Evolutionary conservation across 2,888 invertebrate genomes (phyloP).

Genomic region (Cybosia mesomella): DNA sequence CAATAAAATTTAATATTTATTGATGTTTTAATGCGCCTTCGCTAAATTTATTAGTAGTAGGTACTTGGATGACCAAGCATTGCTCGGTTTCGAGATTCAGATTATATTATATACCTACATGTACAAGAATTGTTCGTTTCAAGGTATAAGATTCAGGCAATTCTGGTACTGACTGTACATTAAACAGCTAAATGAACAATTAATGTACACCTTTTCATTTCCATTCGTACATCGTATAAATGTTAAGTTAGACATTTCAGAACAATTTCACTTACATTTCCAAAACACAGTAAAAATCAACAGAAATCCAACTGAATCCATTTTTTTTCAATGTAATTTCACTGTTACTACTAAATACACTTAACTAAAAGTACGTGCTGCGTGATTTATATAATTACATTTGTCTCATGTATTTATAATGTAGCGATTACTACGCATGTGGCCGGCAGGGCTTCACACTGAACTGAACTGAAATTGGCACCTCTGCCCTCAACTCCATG

Average conservation of each 20-base stretch:
- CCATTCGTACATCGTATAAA: neutral
- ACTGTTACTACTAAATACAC: conserved; percentile 50
- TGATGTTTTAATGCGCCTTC: neutral
- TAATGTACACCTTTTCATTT: neutral
- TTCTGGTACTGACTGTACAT: neutral
- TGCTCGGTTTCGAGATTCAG: too few relatives aligned
- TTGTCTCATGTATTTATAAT: conserved; percentile 56
- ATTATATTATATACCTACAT: too few relatives aligned
- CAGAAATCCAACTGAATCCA: conserved; percentile 70
- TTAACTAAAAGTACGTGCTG: conserved; percentile 43
- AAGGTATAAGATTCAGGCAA: too few relatives aligned
- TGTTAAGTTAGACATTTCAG: neutral
- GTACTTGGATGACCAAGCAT: too few relatives aligned
- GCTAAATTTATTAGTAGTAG: neutral
- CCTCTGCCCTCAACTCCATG: conserved; percentile 68
- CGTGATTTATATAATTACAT: conserved; percentile 47
- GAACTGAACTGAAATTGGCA: conserved; percentile 73
- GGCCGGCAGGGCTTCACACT: conserved; percentile 65
- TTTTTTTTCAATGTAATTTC: conserved; percentile 61
- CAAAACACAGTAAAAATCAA: conserved; percentile 71
- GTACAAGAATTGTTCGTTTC: too few relatives aligned
- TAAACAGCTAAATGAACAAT: neutral
- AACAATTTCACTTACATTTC: conserved; percentile 72
- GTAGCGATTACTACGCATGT: conserved; percentile 61
- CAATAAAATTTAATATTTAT: neutral